These are phyloP conservation scores for Dendroctonus valens DNA, from an alignment of 1,140 invertebrate species.

Conservation along the genomic window DNA sequence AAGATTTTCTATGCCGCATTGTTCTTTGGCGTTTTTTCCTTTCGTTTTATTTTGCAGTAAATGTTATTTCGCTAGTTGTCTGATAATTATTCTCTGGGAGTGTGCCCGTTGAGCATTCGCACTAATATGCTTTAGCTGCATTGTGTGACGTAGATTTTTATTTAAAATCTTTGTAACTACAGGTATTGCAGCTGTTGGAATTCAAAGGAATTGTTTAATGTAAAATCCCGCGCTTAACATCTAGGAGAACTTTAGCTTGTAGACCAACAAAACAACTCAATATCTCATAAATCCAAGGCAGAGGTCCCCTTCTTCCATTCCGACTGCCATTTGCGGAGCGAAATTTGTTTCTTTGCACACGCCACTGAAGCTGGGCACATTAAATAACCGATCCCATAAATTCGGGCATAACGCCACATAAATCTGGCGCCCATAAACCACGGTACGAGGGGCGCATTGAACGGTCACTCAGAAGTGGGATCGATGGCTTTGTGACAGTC, in stretches of 20 bases:
- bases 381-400: constrained; percentile 43
- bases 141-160: too few relatives aligned
- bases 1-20: constrained; percentile 15
- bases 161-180: too few relatives aligned
- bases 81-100: too few relatives aligned
- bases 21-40: neutral
- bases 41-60: constrained; percentile 14
- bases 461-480: constrained; percentile 9
- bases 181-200: too few relatives aligned
- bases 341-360: constrained; percentile 35
- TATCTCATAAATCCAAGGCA: too few relatives aligned
- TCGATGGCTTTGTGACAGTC: constrained; percentile 36
- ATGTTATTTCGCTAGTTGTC: constrained; percentile 2
- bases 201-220: too few relatives aligned
- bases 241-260: too few relatives aligned
- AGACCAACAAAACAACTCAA: too few relatives aligned
- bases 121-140: too few relatives aligned
- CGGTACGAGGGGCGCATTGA: constrained; percentile 15
- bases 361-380: constrained; percentile 23
- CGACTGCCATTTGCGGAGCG: neutral
- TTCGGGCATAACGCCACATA: constrained; percentile 46
- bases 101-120: too few relatives aligned
- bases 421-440: constrained; percentile 45
- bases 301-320: too few relatives aligned
- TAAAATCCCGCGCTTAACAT: too few relatives aligned